Evolutionary conservation across 53 echinoderm and acorn worm species (phyloP).

Genomic region (Glandiceps talaboti): DNA sequence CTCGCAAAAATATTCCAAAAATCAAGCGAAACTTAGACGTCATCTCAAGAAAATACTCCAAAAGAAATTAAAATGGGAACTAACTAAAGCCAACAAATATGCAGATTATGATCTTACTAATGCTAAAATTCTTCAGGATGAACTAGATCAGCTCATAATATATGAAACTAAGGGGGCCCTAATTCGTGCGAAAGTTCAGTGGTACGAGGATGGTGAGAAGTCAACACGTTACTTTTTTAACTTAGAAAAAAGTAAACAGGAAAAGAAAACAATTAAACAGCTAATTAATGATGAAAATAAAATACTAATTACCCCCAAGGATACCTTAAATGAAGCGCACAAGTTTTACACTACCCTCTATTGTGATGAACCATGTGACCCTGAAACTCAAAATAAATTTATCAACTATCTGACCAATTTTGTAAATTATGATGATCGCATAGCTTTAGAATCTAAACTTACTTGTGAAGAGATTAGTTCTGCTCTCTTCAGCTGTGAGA

Average conservation of each 20-base stretch:
- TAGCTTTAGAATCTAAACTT: background rate
- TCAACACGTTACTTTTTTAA: conserved; percentile 11
- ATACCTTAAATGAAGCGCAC: background rate
- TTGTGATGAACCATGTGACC: background rate
- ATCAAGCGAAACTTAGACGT: background rate
- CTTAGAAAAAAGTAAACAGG: conserved; percentile 4
- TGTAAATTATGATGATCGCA: conserved; percentile 5
- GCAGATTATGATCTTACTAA: conserved; percentile 2
- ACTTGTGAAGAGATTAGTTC: background rate
- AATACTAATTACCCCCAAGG: background rate
- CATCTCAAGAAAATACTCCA: background rate
- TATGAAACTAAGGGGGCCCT: conserved; percentile 9
- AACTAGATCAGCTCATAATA: background rate
- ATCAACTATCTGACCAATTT: conserved; percentile 1
- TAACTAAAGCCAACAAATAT: conserved; percentile 2
- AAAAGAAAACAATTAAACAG: conserved; percentile 1
- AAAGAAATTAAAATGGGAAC: background rate
- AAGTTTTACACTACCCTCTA: conserved; percentile 11
- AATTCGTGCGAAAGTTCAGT: conserved; percentile 5
- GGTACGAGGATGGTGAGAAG: conserved; percentile 13
- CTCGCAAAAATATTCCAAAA: background rate
- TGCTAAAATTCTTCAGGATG: background rate
- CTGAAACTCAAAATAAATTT: background rate
- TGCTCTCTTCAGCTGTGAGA: conserved; percentile 4
- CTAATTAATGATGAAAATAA: background rate